Base-by-base conservation (phyloP, 53 echinoderm and acorn worm genomes). In the Hippasteria phrygiana region DNA sequence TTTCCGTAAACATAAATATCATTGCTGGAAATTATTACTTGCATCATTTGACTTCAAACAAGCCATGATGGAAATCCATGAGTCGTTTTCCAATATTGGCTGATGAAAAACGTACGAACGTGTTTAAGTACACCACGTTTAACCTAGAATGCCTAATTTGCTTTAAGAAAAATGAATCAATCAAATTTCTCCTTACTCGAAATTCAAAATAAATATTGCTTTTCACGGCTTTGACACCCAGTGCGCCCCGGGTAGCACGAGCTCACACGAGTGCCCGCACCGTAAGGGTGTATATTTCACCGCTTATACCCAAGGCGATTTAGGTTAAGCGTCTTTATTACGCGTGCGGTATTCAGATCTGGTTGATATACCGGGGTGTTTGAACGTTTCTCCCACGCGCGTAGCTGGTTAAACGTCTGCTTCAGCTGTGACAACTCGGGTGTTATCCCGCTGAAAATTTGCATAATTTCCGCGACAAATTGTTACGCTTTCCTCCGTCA, bases 141-240 rank as follows among this genome's bases (percentile, higher is more conserved):
- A 8, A 14, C 26, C 8, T 0, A 24, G 4, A 22, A 9, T 24
- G n/a, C 59, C 46, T 37, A 10, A 2, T 39, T 12, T 2, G 43
- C 73, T 2, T 8, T 38, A 73, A 10, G 40, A 2, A 48, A 46
- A 43, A 29, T 47, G 7, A 62, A 55, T 56, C 36, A 59, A 76
- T 79, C 56, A 40, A 62, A 79, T 20, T 59, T 20, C 36, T 24
- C 54, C 51, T 17, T 38, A 38, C 9, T 22, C 62, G 37, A 79
- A 79, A 79, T 79, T 79, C 24, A 79, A 62, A 79, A 62, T 79
- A 79, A 79, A 79, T 56, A 79, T 62, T 62, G 79, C 62, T 55
- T 79, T 62, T 62, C 59, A 24, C 62, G 79, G 22, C 26, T 54
- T 32, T 12, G 55, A 50, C 38, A 38, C 35, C 20, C 5, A 20